A percentile compares a stretch with the other conserved stretches of the same genome.
Evolutionary conservation across 2,888 invertebrate genomes (phyloP).

Genomic region (Merodon equestris): DNA sequence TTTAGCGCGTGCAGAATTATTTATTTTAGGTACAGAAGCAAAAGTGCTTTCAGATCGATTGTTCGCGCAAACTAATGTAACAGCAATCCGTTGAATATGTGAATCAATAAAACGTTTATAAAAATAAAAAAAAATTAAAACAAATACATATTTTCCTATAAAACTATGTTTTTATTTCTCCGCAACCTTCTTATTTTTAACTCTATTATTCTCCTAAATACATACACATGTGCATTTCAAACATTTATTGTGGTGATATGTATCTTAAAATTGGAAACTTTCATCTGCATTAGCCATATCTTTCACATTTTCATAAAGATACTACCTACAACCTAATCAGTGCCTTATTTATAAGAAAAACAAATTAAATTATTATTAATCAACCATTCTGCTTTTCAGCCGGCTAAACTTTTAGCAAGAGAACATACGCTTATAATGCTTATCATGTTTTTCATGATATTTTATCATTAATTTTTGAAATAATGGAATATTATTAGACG

Average conservation of each 20-base stretch:
- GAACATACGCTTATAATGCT: slow-evolving; percentile 32
- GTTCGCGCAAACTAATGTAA: slow-evolving; percentile 7
- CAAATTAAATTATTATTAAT: slow-evolving; percentile 21
- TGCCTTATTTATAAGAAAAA: slow-evolving; percentile 40
- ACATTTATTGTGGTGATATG: no score
- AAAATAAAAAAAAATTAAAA: no score
- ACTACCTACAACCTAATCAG: neutral
- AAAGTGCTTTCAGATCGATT: no score
- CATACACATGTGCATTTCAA: no score
- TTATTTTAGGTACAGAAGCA: slow-evolving; percentile 15
- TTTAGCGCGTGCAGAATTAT: slow-evolving; percentile 24
- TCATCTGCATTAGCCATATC: slow-evolving; percentile 35
- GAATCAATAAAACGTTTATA: slow-evolving; percentile 45
- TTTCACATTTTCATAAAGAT: slow-evolving; percentile 43
- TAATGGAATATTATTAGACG: slow-evolving; percentile 37
- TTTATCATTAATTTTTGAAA: slow-evolving; percentile 15
- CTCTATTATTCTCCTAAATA: no score
- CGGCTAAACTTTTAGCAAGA: slow-evolving; percentile 51
- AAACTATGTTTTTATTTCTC: slow-evolving; percentile 11
- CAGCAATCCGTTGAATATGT: slow-evolving; percentile 22
- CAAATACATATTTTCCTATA: slow-evolving; percentile 45
- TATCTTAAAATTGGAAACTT: no score
- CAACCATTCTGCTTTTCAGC: slow-evolving; percentile 62
- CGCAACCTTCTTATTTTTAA: neutral
- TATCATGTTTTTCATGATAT: slow-evolving; percentile 11